These are phyloP conservation scores for Drosophila falleni DNA, from an alignment of 2,888 invertebrate genomes.

Conservation along the genomic window DNA sequence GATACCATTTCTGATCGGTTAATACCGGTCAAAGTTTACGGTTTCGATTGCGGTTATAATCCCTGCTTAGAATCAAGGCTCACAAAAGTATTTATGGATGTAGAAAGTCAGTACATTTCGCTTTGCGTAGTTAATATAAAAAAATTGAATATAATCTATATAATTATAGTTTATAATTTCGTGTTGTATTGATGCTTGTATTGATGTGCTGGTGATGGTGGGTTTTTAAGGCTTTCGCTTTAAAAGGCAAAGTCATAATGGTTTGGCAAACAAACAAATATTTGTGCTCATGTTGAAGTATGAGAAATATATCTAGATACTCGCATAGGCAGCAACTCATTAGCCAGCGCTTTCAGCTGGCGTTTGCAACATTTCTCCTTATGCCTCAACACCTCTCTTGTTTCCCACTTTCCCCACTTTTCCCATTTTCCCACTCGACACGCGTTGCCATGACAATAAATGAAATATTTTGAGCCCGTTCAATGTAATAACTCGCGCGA, in stretches of 20 bases:
- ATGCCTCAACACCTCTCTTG: not conserved
- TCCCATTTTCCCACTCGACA: not conserved
- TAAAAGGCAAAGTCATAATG: not conserved
- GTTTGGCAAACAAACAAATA: not conserved
- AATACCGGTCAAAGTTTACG: too few species aligned
- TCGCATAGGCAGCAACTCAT: constrained; percentile 14
- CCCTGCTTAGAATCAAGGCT: too few species aligned
- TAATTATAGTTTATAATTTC: not conserved
- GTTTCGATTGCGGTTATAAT: too few species aligned
- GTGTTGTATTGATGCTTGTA: not conserved
- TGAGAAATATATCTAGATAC: not conserved
- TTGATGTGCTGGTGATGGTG: not conserved
- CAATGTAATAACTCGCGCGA: constrained; percentile 73
- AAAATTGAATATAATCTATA: too few species aligned
- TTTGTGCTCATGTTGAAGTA: not conserved
- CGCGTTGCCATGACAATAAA: constrained; percentile 66
- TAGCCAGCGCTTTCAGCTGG: constrained; percentile 13
- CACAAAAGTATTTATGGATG: too few species aligned
- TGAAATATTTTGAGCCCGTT: constrained; percentile 76
- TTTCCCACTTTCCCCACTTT: not conserved
- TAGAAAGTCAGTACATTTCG: too few species aligned
- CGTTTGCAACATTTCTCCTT: not conserved
- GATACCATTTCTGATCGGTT: too few species aligned
- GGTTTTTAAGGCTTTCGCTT: not conserved
- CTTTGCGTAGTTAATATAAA: too few species aligned